Conservation (phyloP, 1,140 invertebrate genomes). For the Copidosoma floridanum region DNA sequence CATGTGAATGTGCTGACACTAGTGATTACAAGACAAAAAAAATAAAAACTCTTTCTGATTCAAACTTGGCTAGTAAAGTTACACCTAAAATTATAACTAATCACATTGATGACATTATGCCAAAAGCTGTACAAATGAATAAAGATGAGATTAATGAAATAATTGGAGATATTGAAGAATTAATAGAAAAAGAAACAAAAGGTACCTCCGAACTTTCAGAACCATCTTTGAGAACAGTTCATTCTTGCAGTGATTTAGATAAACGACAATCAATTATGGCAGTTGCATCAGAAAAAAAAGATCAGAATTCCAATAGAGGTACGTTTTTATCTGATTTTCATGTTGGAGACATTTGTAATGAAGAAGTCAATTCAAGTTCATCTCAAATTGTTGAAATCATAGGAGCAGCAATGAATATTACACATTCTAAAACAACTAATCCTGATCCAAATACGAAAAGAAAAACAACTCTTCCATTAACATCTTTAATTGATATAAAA, state of each 20-base stretch:
- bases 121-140: conserved; percentile 52
- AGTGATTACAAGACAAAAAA: conserved; percentile 13
- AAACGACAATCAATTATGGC: too few relatives aligned
- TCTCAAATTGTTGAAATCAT: conserved; percentile 54
- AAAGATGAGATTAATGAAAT: conserved; percentile 57
- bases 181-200: conserved; percentile 49
- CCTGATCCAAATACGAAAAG: conserved; percentile 20
- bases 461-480: too few relatives aligned
- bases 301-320: too few relatives aligned
- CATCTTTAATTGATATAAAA: neutral
- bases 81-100: conserved; percentile 47
- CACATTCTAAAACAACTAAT: conserved; percentile 29
- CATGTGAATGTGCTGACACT: conserved; percentile 10
- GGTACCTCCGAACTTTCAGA: conserved; percentile 31
- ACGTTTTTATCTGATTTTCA: conserved; percentile 42
- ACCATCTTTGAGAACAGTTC: too few relatives aligned
- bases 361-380: conserved; percentile 50
- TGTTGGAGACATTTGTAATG: conserved; percentile 47
- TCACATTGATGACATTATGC: conserved; percentile 52
- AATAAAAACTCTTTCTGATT: conserved; percentile 22
- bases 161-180: conserved; percentile 54
- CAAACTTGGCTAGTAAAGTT: conserved; percentile 36
- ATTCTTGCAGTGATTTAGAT: conserved; percentile 36
- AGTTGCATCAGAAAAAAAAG: too few relatives aligned
- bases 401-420: conserved; percentile 35